Percentiles rank a stretch among this genome's conserved stretches.
Conservation (phyloP, 2,888 invertebrate genomes). For the Lysandra bellargus region DNA sequence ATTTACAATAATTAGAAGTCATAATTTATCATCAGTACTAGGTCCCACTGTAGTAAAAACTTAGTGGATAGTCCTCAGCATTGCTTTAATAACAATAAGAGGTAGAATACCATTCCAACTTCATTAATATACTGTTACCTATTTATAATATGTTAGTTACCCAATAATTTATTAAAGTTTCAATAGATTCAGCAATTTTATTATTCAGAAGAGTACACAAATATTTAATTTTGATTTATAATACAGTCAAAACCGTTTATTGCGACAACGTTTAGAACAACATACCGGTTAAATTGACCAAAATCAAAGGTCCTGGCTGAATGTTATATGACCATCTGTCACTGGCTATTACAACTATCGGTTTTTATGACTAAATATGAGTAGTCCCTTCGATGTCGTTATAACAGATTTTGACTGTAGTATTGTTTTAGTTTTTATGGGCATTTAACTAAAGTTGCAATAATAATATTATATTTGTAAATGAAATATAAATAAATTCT, state of each 20-base stretch:
- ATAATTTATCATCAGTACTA: conserved; percentile 37
- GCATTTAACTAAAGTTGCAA: not conserved
- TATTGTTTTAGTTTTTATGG: no score
- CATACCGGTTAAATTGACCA: no score
- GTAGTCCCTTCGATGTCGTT: no score
- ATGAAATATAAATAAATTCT: not conserved
- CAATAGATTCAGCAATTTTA: not conserved
- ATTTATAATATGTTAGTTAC: not conserved
- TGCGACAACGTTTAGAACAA: no score
- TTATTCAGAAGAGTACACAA: not conserved
- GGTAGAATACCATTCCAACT: conserved; percentile 2
- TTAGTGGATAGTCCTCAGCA: not conserved
- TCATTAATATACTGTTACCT: not conserved
- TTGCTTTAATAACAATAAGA: not conserved
- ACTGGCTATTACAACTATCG: no score
- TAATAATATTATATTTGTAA: not conserved
- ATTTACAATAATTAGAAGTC: conserved; percentile 42
- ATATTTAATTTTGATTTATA: no score
- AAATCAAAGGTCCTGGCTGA: no score
- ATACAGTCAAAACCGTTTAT: no score
- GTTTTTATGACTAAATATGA: no score
- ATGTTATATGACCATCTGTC: no score
- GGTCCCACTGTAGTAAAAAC: conserved; percentile 39
- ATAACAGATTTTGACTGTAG: no score
- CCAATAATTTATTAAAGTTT: not conserved